These are phyloP conservation scores for Phyllopteryx taeniolatus DNA, from an alignment of 2,113 vertebrate species.

Conservation along the genomic window DNA sequence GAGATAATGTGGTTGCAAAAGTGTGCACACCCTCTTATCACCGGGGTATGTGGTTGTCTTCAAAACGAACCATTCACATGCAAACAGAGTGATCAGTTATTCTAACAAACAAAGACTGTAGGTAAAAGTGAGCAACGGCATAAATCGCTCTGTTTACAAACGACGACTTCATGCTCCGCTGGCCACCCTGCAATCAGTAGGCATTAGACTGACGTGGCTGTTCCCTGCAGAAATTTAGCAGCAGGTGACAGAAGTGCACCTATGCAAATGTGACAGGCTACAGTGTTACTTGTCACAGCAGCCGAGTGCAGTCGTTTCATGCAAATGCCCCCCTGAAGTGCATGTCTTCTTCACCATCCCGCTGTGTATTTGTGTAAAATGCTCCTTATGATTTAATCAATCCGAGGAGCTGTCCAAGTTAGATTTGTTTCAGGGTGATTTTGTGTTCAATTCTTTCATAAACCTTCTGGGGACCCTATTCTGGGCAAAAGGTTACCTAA, in stretches of 20 bases:
- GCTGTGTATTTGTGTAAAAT: constrained; percentile 5
- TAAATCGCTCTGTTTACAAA: constrained; percentile 23
- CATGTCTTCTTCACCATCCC: not conserved
- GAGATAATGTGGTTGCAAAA: no score
- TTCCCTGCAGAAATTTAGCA: constrained; percentile 23
- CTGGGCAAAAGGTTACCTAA: constrained; percentile 8
- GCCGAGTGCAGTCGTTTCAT: constrained; percentile 9
- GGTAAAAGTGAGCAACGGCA: constrained; percentile 11
- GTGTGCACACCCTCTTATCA: no score
- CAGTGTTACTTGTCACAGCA: constrained; percentile 7
- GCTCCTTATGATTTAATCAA: not conserved
- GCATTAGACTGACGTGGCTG: constrained; percentile 8
- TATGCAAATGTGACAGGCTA: constrained; percentile 4
- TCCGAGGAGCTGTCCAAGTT: not conserved
- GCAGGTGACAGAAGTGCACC: constrained; percentile 28
- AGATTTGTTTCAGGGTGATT: not conserved
- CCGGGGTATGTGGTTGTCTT: no score
- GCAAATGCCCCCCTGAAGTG: constrained; percentile 15
- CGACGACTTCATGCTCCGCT: constrained; percentile 1
- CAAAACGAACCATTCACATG: no score
- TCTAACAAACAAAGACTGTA: constrained; percentile 8
- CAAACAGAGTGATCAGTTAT: not conserved
- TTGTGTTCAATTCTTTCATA: not conserved
- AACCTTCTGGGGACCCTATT: not conserved
- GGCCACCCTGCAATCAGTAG: constrained; percentile 15